A percentile compares a stretch with the other conserved stretches of the same genome.
These are phyloP conservation scores for Lasioglossum baleicum DNA, from an alignment of 1,140 invertebrate species.

Conservation along the genomic window DNA sequence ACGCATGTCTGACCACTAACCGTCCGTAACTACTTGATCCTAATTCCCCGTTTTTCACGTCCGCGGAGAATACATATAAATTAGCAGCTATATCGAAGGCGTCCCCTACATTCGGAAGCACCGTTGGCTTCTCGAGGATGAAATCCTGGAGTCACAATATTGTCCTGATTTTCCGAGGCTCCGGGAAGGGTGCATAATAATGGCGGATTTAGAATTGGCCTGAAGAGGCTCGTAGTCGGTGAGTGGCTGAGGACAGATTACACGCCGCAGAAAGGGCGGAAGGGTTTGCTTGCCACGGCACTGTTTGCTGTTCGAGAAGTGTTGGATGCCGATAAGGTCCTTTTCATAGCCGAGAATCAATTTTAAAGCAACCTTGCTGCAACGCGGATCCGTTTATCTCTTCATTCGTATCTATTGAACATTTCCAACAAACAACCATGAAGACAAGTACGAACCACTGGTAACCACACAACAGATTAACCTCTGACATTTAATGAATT, in stretches of 20 bases:
- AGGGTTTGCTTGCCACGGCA: slow-evolving; percentile 67
- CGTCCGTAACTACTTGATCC: neutral
- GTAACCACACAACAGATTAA: neutral
- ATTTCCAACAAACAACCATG: neutral
- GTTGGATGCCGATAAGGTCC: slow-evolving; percentile 68
- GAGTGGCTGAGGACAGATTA: slow-evolving; percentile 76
- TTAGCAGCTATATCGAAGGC: neutral
- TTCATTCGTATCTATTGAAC: neutral
- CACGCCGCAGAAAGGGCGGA: slow-evolving; percentile 70
- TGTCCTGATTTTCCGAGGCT: slow-evolving; percentile 61
- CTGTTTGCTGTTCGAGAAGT: slow-evolving; percentile 70
- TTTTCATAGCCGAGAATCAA: slow-evolving; percentile 46
- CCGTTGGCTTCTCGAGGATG: slow-evolving; percentile 34
- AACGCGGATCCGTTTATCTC: neutral
- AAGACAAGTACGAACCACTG: neutral
- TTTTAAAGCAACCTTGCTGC: slow-evolving; percentile 17
- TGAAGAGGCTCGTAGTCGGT: slow-evolving; percentile 63
- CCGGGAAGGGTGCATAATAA: slow-evolving; percentile 78
- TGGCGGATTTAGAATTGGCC: slow-evolving; percentile 76
- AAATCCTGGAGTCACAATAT: slow-evolving; percentile 63
- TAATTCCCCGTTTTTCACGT: neutral
- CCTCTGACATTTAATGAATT: no score
- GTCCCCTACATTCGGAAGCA: neutral
- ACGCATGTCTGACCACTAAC: slow-evolving; percentile 6
- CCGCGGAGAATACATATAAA: neutral